Percentiles rank a stretch among this genome's conserved stretches.
Conservation (phyloP, 2,888 invertebrate genomes). For the Heliconius charithonia region DNA sequence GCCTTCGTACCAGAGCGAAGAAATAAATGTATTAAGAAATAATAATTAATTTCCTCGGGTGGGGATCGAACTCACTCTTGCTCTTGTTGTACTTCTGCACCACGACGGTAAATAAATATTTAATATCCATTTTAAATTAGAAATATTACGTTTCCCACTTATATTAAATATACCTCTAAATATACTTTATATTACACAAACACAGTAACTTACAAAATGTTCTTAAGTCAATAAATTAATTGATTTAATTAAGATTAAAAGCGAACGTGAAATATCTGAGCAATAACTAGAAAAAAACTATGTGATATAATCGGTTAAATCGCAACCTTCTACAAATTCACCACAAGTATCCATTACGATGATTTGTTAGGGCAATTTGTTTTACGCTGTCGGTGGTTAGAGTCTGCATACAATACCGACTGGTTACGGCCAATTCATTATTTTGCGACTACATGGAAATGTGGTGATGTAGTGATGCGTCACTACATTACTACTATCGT, state of each 20-base stretch:
- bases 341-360: constrained; percentile 46
- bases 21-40: no score
- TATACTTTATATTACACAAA: not conserved
- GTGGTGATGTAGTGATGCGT: not conserved
- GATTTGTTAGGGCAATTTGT: constrained; percentile 48
- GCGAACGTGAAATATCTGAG: constrained; percentile 28
- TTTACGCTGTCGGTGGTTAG: constrained; percentile 33
- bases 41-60: no score
- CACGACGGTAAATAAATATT: not conserved
- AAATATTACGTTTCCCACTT: not conserved
- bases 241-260: constrained; percentile 34
- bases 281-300: constrained; percentile 32
- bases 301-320: constrained; percentile 42
- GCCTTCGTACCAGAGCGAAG: no score
- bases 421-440: not conserved
- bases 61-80: no score
- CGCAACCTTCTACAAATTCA: constrained; percentile 43
- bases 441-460: not conserved
- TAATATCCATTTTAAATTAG: not conserved
- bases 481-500: not conserved
- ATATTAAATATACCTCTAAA: no score
- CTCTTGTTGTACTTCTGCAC: no score
- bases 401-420: constrained; percentile 21
- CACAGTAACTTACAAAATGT: not conserved
- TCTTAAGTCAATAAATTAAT: constrained; percentile 17